These are phyloP conservation scores for Lutjanus erythropterus DNA, from an alignment of 2,113 vertebrate species.

Conservation along the genomic window DNA sequence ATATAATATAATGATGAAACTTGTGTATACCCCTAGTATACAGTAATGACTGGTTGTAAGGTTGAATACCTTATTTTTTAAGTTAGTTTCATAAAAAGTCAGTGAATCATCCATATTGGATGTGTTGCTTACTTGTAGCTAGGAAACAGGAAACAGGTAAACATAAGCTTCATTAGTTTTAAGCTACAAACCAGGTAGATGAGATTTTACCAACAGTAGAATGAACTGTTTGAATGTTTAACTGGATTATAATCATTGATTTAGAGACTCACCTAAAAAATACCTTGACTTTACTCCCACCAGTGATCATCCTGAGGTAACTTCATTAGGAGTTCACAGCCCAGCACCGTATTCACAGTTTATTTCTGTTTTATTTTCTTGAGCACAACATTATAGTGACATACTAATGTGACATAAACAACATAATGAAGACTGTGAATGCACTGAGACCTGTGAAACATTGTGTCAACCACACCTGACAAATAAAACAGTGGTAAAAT, in stretches of 20 bases:
- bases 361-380: not conserved
- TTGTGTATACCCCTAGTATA: no score
- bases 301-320: not conserved
- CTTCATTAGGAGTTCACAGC: not conserved
- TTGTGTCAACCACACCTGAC: not conserved
- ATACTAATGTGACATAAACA: not conserved
- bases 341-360: not conserved
- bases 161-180: not conserved
- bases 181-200: not conserved
- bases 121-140: not conserved
- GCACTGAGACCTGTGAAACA: not conserved
- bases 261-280: not conserved
- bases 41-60: not conserved
- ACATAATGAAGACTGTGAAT: not conserved
- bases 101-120: not conserved
- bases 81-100: not conserved
- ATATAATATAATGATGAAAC: no score
- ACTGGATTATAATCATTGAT: slow-evolving; percentile 1
- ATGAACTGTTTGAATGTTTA: slow-evolving; percentile 1
- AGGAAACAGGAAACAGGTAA: no score
- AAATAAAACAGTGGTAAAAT: not conserved
- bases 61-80: not conserved
- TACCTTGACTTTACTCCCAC: not conserved
- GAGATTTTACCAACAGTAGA: not conserved
- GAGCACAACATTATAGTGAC: not conserved